Evolutionary conservation across 2,888 invertebrate genomes (phyloP).

Genomic region (Geophilus truncorum): DNA sequence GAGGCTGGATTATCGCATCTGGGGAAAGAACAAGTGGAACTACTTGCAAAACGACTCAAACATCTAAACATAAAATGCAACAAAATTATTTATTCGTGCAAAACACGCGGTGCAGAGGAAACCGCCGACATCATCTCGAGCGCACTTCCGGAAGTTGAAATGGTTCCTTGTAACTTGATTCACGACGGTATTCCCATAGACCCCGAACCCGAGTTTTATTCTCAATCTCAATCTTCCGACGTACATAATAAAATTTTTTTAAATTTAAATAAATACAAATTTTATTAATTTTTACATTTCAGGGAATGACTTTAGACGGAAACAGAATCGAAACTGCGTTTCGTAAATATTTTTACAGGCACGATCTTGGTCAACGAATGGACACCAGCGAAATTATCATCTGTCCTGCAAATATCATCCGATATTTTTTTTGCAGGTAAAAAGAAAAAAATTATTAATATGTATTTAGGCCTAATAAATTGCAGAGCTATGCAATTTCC

Average conservation of each 20-base stretch:
- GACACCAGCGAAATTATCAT: conserved; percentile 87
- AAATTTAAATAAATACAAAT: no score
- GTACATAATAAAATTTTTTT: not conserved
- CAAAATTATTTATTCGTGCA: conserved; percentile 76
- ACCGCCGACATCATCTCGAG: conserved; percentile 66
- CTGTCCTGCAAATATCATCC: conserved; percentile 96
- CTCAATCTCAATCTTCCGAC: not conserved
- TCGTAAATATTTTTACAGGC: conserved; percentile 86
- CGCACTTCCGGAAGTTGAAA: conserved; percentile 57
- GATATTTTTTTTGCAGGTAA: conserved; percentile 87
- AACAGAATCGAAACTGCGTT: conserved; percentile 94
- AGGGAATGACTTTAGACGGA: conserved; percentile 90
- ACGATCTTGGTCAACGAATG: conserved; percentile 67
- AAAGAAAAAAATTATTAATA: no score
- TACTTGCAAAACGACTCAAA: conserved; percentile 72
- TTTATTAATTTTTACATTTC: no score
- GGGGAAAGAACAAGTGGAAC: conserved; percentile 78
- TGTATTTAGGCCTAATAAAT: no score
- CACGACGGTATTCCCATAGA: conserved; percentile 92
- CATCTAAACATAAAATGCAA: conserved; percentile 74
- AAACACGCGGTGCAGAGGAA: conserved; percentile 80
- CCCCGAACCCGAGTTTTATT: conserved; percentile 75
- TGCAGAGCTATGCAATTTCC: no score
- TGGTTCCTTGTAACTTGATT: conserved; percentile 66
- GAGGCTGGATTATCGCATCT: no score